Conservation (phyloP, 2,888 invertebrate species). For the Drosophila mayaguana region DNA sequence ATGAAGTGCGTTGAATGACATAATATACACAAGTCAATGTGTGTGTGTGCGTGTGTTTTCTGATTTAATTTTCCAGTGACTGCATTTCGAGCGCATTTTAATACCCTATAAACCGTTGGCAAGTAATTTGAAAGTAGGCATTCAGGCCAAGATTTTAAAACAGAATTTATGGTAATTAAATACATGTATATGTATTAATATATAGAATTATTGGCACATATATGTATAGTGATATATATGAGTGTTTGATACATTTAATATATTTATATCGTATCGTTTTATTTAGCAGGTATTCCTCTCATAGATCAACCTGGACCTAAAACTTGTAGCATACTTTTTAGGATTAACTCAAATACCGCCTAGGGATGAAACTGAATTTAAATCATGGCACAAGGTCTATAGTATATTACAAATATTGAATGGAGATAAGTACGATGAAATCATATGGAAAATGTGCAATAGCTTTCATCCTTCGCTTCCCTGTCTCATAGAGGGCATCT, state of each 20-base stretch:
- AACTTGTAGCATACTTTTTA: not conserved
- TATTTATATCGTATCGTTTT: not conserved
- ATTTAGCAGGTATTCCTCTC: not conserved
- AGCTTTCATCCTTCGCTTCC: not conserved
- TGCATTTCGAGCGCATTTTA: constrained; percentile 45
- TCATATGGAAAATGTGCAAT: too few relatives aligned
- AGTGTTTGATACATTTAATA: not conserved
- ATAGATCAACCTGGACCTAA: too few relatives aligned
- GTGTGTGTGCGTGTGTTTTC: constrained; percentile 22
- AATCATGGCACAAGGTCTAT: not conserved
- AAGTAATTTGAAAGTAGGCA: not conserved
- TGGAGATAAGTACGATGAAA: too few relatives aligned
- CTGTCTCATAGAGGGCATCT: not conserved
- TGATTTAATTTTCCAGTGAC: constrained; percentile 69
- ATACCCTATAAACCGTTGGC: constrained; percentile 5
- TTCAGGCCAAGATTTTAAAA: too few relatives aligned
- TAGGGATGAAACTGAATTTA: too few relatives aligned
- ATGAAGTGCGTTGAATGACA: constrained; percentile 45
- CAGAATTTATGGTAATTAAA: too few relatives aligned
- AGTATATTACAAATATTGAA: not conserved
- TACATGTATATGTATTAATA: too few relatives aligned
- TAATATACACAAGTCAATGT: constrained; percentile 30
- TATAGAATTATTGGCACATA: not conserved
- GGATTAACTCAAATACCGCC: not conserved
- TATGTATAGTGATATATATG: not conserved